Base-by-base conservation (phyloP, 2,888 invertebrate genomes). In the Tetheella fluctuosa region DNA sequence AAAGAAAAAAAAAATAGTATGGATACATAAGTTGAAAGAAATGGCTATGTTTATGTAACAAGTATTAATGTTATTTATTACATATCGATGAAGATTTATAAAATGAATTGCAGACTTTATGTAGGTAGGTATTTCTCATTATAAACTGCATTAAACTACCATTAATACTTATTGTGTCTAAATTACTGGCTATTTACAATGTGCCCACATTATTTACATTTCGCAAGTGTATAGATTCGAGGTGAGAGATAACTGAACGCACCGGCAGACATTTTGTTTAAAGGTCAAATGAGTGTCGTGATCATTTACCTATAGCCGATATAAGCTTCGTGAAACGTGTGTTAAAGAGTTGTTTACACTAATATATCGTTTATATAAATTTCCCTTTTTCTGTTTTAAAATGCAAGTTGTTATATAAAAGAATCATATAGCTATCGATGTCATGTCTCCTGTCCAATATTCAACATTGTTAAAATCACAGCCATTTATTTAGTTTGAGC, bases 171-270 rank as follows among this genome's bases (percentile, higher is more conserved):
- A 48, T 48, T 48, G 20, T 48, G 48, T 48, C 48, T 48, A 48
- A 48, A 48, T 48, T 20, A 48, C 17, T 1, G 48, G 8, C 10
- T 10, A 48, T 48, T 48, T 48, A 20, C 10, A 10, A 15, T 48
- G 48, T 7, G 20, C 17, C 48, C 48, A 48, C 20, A n/a, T 10
- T 42, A 42, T 48, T 48, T 20, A 48, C 7, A 20, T 48, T 48
- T 48, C 48, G 48, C 48, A 48, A 20, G 20, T 48, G 48, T 48
- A 48, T n/a, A 48, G 48, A 48, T 48, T 48, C 48, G n/a, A 48
- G 10, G 8, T 20, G 48, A 10, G 17, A 48, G 7, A 15, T 34
- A 8, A 8, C 30, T 42, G 48, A 48, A 48, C 17, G 42, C 20
- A 48, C 48, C 7, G 39, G 1, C 39, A 48, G 48, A 48, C 48